phyloP scores from a whole-genome alignment of 2,113 vertebrate genomes.

The Protobothrops flavoviridis region DNA sequence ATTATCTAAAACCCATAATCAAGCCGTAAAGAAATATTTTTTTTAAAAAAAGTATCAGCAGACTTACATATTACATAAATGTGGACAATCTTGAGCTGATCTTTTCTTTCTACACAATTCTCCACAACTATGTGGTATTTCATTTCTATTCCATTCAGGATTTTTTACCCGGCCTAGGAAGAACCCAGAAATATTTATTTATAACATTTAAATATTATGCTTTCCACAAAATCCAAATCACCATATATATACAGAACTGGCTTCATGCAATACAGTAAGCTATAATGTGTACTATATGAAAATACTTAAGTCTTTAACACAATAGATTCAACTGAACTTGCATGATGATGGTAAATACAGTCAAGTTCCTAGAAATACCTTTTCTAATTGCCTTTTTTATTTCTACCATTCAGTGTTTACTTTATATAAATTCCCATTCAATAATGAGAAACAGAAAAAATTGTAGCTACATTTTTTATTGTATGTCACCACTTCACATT shows the following conservation, averaged over 20 bases:
- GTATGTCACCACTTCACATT: background rate
- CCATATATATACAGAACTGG: background rate
- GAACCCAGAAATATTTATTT: conserved; percentile 16
- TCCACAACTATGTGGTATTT: conserved; percentile 98
- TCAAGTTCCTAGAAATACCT: background rate
- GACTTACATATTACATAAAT: conserved; percentile 97
- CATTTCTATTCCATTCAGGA: conserved; percentile 94
- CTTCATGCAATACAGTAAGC: background rate
- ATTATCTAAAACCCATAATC: background rate
- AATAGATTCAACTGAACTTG: background rate
- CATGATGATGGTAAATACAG: background rate
- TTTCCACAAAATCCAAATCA: background rate
- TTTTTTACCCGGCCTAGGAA: conserved; percentile 89
- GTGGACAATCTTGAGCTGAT: conserved; percentile 86
- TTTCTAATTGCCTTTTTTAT: background rate
- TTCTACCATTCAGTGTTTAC: background rate
- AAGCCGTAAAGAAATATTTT: background rate
- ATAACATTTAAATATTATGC: background rate
- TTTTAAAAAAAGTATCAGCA: background rate
- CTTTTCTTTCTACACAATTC: conserved; percentile 96
- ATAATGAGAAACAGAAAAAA: background rate
- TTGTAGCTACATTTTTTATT: background rate
- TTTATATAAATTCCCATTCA: background rate
- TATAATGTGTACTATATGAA: background rate
- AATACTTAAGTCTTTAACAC: background rate